Base-by-base conservation (phyloP, 2,113 vertebrate genomes). In the Charina bottae region DNA sequence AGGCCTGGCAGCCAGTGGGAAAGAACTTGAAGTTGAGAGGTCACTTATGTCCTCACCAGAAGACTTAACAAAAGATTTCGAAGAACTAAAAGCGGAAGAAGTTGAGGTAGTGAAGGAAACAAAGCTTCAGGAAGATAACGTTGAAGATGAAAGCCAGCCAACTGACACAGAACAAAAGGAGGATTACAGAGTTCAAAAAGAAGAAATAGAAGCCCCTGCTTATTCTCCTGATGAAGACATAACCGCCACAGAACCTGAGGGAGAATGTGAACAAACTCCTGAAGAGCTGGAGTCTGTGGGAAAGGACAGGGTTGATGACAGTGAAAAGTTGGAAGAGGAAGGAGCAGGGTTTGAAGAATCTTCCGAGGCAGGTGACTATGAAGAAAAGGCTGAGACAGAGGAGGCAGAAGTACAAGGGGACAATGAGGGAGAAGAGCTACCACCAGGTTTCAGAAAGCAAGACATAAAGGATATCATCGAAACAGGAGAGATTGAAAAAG, bases 41-140 rank as follows among this genome's bases (percentile, higher is more conserved):
- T 98, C 98, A 19, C 96, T 98, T 12, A 99, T 99, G 99, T 99
- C 99, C 33, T 98, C 99, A 94, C 99, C 99, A 85, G 99, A 99
- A 88, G 99, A 99, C 95, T 98, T 99, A 92, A 99, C 99, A 83
- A 99, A 99, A 94, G 99, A 99, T 94, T 99, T 99, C 96, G 99
- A 99, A 93, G 98, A 98, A 93, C 95, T 99, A 68, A 98, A 97
- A 97, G 98, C 98, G 56, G 99, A 99, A 95, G 98, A 98, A 93
- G 94, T 97, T 1, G 96, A 96, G 85, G 98, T 97, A 24, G 97
- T 96, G 7, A 97, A 97, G 87, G 98, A 97, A 68, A 97, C 95
- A 54, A 97, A 98, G 89, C 94, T 97, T 94, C 97, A 97, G 93
- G 96, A 94, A 59, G 95, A 95, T 11, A 94, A 97, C 85, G 95